phyloP scores from a whole-genome alignment of 2,113 vertebrate genomes.

The Kryptolebias marmoratus region DNA sequence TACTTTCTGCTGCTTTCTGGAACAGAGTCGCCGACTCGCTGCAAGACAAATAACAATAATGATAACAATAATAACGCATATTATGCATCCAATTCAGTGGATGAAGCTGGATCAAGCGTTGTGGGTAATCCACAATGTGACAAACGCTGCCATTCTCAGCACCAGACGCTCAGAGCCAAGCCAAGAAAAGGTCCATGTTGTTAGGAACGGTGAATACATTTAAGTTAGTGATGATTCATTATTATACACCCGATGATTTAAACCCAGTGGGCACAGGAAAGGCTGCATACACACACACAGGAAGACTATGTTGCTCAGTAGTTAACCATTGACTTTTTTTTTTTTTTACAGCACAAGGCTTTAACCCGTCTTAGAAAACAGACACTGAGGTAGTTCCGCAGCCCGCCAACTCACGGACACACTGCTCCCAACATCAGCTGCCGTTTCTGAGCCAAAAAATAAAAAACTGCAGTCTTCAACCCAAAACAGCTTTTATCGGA shows the following conservation, averaged over 20 bases:
- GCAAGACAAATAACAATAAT: not conserved
- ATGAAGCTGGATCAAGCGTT: constrained; percentile 53
- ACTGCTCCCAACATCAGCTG: constrained; percentile 7
- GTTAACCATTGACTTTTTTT: not conserved
- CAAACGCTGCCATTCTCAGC: constrained; percentile 47
- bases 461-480: constrained; percentile 27
- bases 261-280: constrained; percentile 9
- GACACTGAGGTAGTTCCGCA: constrained; percentile 22
- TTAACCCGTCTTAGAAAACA: not conserved
- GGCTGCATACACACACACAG: not conserved
- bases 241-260: not conserved
- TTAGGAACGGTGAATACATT: not conserved
- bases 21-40: constrained; percentile 6
- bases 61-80: not conserved
- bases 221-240: not conserved
- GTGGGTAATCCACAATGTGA: constrained; percentile 62
- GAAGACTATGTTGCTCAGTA: not conserved
- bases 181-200: constrained; percentile 12
- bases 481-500: constrained; percentile 8
- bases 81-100: constrained; percentile 4
- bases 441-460: not conserved
- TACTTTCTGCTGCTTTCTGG: constrained; percentile 4
- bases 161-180: constrained; percentile 13
- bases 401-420: constrained; percentile 38
- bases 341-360: constrained; percentile 14